Evolutionary conservation across 2,888 invertebrate species (phyloP).

Genomic region (Andrena chrysosceles): DNA sequence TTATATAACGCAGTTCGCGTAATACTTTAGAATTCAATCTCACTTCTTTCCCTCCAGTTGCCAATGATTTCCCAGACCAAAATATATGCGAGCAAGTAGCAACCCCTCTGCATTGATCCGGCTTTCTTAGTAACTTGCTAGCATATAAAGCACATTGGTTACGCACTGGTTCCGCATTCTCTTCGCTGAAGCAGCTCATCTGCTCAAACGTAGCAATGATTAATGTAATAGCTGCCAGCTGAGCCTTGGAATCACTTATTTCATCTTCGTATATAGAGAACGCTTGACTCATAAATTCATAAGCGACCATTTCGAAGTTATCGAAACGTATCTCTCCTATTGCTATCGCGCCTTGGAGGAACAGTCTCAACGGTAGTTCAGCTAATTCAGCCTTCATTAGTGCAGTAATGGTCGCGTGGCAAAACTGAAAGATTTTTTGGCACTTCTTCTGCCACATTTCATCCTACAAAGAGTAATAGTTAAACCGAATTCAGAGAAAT

Average conservation of each 20-base stretch:
- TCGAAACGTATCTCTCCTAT: slow-evolving; percentile 97
- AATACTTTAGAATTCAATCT: slow-evolving; percentile 18
- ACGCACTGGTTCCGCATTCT: slow-evolving; percentile 98
- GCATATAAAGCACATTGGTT: slow-evolving; percentile 98
- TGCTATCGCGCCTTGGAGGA: slow-evolving; percentile 97
- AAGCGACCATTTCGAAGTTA: slow-evolving; percentile 98
- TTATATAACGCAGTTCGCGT: no score
- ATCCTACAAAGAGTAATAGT: slow-evolving; percentile 87
- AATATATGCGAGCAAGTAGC: slow-evolving; percentile 97
- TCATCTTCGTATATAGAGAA: slow-evolving; percentile 99
- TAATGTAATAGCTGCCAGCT: slow-evolving; percentile 97
- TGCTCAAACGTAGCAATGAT: slow-evolving; percentile 98
- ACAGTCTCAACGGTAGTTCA: slow-evolving; percentile 96
- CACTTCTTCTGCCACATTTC: slow-evolving; percentile 99
- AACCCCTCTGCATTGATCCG: slow-evolving; percentile 98
- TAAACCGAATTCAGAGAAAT: neutral
- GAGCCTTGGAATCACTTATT: slow-evolving; percentile 98
- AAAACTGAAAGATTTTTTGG: slow-evolving; percentile 99
- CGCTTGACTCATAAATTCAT: slow-evolving; percentile 98
- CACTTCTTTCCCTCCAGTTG: slow-evolving; percentile 85
- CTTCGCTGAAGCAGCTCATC: slow-evolving; percentile 97
- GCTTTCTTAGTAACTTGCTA: slow-evolving; percentile 97
- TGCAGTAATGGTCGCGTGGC: slow-evolving; percentile 97
- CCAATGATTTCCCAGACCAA: slow-evolving; percentile 94
- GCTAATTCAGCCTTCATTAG: slow-evolving; percentile 98